Conservation (phyloP, 2,113 vertebrate genomes). For the Podarcis cretensis region DNA sequence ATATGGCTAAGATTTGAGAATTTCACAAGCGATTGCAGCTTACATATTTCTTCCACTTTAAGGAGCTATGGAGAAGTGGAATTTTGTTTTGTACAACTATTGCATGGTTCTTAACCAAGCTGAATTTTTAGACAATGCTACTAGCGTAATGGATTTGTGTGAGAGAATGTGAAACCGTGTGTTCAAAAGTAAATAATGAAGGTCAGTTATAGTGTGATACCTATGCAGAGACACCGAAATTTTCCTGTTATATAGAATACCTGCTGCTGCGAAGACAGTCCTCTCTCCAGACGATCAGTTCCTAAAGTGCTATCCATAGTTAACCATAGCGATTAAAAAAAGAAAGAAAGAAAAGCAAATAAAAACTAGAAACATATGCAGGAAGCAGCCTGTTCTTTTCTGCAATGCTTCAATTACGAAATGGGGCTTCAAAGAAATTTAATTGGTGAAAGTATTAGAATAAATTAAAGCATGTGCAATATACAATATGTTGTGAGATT, state of each 20-base stretch:
- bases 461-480: slow-evolving; percentile 77
- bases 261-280: slow-evolving; percentile 18
- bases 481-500: slow-evolving; percentile 63
- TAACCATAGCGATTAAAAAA: slow-evolving; percentile 58
- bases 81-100: background rate
- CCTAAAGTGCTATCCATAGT: slow-evolving; percentile 54
- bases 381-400: slow-evolving; percentile 53
- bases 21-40: background rate
- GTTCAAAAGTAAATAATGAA: background rate
- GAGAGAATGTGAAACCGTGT: background rate
- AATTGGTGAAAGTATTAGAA: slow-evolving; percentile 73
- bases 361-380: slow-evolving; percentile 41
- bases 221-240: background rate
- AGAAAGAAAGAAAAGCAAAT: background rate
- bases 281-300: slow-evolving; percentile 40
- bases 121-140: background rate
- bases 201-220: background rate
- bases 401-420: slow-evolving; percentile 68
- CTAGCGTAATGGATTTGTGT: background rate
- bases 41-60: background rate
- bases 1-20: background rate
- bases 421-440: slow-evolving; percentile 62
- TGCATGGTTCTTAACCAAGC: background rate
- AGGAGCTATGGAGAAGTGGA: background rate
- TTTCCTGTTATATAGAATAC: slow-evolving; percentile 31